Conservation (phyloP, 2,113 vertebrate species). For the Alces alces region DNA sequence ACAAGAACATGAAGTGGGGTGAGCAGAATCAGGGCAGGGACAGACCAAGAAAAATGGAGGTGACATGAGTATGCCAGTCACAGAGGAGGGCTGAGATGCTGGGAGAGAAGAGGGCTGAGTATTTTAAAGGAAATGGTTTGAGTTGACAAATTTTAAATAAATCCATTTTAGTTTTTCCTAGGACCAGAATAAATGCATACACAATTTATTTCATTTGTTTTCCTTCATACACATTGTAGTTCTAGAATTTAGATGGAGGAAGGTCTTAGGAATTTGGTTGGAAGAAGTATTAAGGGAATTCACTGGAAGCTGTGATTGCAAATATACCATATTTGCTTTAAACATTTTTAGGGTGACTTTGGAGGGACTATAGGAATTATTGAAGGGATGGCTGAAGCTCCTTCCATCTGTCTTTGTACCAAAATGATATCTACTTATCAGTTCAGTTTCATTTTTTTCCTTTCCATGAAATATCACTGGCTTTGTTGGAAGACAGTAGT, state of each 20-base stretch:
- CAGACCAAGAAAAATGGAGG: background rate
- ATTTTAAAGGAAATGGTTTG: background rate
- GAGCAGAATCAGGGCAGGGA: background rate
- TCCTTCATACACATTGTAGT: background rate
- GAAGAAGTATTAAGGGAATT: background rate
- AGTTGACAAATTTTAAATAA: background rate
- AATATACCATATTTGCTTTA: background rate
- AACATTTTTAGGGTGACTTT: background rate
- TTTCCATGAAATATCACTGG: background rate
- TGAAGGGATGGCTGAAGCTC: background rate
- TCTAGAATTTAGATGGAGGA: background rate
- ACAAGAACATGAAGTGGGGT: background rate
- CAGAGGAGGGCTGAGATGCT: background rate
- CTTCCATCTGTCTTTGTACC: background rate
- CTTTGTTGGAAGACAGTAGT: slow-evolving; percentile 24
- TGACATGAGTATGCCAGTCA: accelerated
- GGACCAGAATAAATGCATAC: background rate
- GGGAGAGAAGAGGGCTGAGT: background rate
- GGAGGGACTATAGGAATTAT: background rate
- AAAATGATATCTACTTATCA: background rate
- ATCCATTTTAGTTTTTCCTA: background rate
- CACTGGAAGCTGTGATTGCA: background rate
- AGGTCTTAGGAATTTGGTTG: background rate
- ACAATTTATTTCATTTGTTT: background rate
- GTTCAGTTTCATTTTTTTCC: background rate